These are phyloP conservation scores for Melinopterus prodromus DNA, from an alignment of 2,888 invertebrate genomes.

Conservation along the genomic window DNA sequence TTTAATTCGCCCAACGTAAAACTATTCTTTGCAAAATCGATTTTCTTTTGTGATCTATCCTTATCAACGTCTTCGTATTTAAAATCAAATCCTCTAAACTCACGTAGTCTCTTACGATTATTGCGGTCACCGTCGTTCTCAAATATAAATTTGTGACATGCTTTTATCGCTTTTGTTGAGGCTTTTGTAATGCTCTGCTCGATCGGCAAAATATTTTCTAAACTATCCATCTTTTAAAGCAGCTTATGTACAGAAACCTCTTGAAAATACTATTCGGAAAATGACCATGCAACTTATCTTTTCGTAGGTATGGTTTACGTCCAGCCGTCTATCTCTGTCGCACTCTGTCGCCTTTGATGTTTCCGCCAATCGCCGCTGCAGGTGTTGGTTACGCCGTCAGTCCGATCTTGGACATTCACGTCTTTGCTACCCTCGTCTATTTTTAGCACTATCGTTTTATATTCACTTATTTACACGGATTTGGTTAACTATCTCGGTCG, in stretches of 20 bases:
- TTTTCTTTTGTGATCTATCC: background rate
- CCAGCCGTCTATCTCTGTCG: too few species aligned
- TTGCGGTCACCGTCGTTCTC: conserved; percentile 7
- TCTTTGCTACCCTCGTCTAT: too few species aligned
- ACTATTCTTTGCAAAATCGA: background rate
- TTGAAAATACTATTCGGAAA: too few species aligned
- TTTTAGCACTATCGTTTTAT: too few species aligned
- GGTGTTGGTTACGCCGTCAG: too few species aligned
- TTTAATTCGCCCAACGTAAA: background rate
- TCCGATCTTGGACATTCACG: too few species aligned
- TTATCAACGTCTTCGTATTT: background rate
- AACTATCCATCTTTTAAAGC: background rate
- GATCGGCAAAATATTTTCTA: background rate
- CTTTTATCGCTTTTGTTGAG: background rate
- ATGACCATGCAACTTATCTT: too few species aligned
- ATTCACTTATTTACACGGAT: too few species aligned
- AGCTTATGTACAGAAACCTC: background rate
- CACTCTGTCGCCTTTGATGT: too few species aligned
- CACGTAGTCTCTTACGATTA: background rate
- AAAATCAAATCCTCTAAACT: conserved; percentile 12
- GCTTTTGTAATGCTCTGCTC: background rate
- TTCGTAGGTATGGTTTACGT: too few species aligned
- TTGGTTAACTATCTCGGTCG: too few species aligned
- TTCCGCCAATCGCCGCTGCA: too few species aligned
- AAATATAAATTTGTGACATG: background rate